Evolutionary conservation across 2,888 invertebrate species (phyloP), one percentile per base, ranked within the genome.

Genomic region (Piscicola geometra): DNA sequence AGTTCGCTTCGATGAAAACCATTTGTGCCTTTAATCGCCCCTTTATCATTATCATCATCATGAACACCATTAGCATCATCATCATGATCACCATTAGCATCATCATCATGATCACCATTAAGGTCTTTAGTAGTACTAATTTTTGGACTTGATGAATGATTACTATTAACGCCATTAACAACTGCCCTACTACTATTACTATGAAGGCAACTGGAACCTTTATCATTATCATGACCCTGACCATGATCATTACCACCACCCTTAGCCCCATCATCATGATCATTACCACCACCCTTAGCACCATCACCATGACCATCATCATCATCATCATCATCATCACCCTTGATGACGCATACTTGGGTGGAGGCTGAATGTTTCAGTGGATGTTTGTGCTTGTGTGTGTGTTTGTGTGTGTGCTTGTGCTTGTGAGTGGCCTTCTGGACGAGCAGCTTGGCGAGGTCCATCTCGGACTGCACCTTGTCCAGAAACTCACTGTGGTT

Each of bases 401-500:
- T n/a, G n/a, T n/a, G n/a, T n/a, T n/a, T n/a, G n/a, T n/a, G n/a
- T n/a, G n/a, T n/a, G n/a, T n/a, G n/a, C n/a, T n/a, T n/a, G n/a
- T n/a, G n/a, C n/a, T n/a, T n/a, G n/a, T n/a, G n/a, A n/a, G n/a
- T n/a, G n/a, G n/a, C n/a, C n/a, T 47, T 47, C 21, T 15, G 21
- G 50, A 47, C 12, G 21, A 9, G 9, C 50, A 56, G 25, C 25
- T 56, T 72, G 32, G 30, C 56, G 18, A 72, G 72, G 69, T 82
- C 81, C 56, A 83, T 77, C 76, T 85, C 84, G 30, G 79, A 78
- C 75, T 83, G 82, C 69, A 84, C 81, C 79, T 84, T 84, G 78
- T 85, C 84, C 66, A 85, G 76, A 70, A 85, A 79, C 77, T 84
- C 84, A 81, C 84, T 84, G 80, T 3, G 80, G 81, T 64, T n/a